A percentile compares a stretch with the other conserved stretches of the same genome.
These are phyloP conservation scores for Lethrus apterus DNA, from an alignment of 1,140 invertebrate species.

Conservation along the genomic window DNA sequence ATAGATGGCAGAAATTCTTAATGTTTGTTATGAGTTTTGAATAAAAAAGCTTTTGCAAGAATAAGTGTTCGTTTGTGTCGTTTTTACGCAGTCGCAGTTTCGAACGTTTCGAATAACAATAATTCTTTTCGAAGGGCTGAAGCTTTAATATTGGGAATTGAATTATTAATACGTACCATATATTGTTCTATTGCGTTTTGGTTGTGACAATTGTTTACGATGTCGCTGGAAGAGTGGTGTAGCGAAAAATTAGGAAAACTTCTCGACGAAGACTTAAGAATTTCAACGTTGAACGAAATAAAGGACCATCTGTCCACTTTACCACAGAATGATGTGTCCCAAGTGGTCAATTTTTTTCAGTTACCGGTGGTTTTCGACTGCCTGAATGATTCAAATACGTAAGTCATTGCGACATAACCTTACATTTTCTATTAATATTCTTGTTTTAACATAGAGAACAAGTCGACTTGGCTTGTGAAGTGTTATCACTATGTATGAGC, in stretches of 20 bases:
- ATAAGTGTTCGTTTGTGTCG: too few species aligned
- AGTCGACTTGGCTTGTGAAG: conserved; percentile 49
- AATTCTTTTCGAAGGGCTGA: too few species aligned
- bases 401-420: conserved; percentile 25
- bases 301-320: conserved; percentile 37
- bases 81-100: too few species aligned
- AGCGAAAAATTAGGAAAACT: conserved; percentile 37
- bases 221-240: conserved; percentile 40
- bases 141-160: too few species aligned
- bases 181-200: too few species aligned
- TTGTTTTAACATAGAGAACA: conserved; percentile 44
- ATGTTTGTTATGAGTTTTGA: too few species aligned
- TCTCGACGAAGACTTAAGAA: conserved; percentile 34
- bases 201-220: conserved; percentile 11
- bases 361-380: conserved; percentile 43
- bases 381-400: conserved; percentile 39
- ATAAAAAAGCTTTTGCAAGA: too few species aligned
- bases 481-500: conserved; percentile 49
- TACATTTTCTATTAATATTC: conserved; percentile 11
- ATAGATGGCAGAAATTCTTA: too few species aligned
- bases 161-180: too few species aligned
- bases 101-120: too few species aligned
- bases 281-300: conserved; percentile 41
- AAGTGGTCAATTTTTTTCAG: conserved; percentile 33
- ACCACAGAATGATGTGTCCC: conserved; percentile 33